Evolutionary conservation across 2,113 vertebrate species (phyloP).

Genomic region (Ardeotis arabs): DNA sequence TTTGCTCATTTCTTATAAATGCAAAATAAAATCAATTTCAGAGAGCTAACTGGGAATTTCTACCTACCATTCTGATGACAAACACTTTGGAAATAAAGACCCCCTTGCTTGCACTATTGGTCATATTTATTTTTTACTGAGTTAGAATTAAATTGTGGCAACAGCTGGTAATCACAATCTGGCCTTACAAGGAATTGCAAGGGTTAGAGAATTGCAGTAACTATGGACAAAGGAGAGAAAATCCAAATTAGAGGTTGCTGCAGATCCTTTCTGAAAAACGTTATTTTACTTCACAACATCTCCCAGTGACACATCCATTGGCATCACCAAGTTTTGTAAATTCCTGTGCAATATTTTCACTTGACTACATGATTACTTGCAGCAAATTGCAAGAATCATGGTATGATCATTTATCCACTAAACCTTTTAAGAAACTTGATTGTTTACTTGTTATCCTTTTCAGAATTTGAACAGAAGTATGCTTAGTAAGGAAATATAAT

Average conservation of each 20-base stretch:
- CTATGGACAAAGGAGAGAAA: background rate
- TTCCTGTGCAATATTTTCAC: background rate
- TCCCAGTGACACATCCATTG: background rate
- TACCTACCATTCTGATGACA: background rate
- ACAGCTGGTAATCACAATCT: background rate
- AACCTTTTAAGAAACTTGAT: background rate
- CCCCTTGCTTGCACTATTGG: background rate
- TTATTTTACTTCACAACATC: background rate
- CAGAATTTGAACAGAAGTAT: background rate
- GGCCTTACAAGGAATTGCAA: background rate
- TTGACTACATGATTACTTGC: background rate
- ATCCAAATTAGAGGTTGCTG: background rate
- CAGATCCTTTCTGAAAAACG: background rate
- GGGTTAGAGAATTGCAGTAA: background rate
- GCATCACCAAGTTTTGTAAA: background rate
- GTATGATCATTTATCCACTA: background rate
- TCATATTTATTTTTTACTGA: background rate
- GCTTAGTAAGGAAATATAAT: background rate
- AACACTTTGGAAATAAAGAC: background rate
- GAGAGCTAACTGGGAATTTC: background rate
- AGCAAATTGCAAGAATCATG: slow-evolving; percentile 14
- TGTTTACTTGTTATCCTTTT: background rate
- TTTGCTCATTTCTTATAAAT: background rate
- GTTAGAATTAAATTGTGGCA: background rate
- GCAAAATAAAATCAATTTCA: background rate